Conservation (phyloP, 1,140 invertebrate genomes). For the Leptinotarsa undecemlineata region DNA sequence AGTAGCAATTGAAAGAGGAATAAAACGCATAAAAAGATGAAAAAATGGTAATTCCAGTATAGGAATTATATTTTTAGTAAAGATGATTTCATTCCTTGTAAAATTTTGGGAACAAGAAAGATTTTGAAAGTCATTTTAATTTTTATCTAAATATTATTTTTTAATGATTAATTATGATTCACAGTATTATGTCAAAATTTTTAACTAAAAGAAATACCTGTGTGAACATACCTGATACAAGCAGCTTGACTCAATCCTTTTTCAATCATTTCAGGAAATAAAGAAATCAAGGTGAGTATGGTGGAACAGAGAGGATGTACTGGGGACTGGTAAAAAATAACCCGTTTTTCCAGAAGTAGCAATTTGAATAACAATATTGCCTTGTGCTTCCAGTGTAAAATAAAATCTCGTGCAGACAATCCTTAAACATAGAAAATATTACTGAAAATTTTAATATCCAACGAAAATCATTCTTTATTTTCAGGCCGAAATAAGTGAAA, state of each 20-base stretch:
- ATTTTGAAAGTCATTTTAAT: too few species aligned
- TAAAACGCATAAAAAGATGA: too few species aligned
- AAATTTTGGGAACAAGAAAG: too few species aligned
- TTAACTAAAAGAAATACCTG: background rate
- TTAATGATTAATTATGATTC: too few species aligned
- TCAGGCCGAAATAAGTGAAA: background rate
- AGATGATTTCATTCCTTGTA: too few species aligned
- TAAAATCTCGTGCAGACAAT: conserved; percentile 77
- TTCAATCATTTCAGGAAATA: conserved; percentile 89
- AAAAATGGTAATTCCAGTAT: too few species aligned
- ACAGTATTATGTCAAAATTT: background rate
- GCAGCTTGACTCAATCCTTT: conserved; percentile 84
- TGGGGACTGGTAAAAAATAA: conserved; percentile 92
- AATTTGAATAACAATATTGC: conserved; percentile 92
- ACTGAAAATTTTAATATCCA: background rate
- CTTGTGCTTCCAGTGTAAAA: conserved; percentile 89
- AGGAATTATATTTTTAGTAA: too few species aligned
- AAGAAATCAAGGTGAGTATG: conserved; percentile 85
- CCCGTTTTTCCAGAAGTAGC: conserved; percentile 84
- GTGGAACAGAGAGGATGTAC: conserved; percentile 86
- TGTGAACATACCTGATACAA: conserved; percentile 69
- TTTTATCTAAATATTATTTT: too few species aligned
- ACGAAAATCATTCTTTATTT: background rate
- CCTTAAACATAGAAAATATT: conserved; percentile 60
- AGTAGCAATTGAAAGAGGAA: too few species aligned